A percentile compares a stretch with the other conserved stretches of the same genome.
phyloP scores from a whole-genome alignment of 2,888 invertebrate species.

The Lithophane ornitopus region DNA sequence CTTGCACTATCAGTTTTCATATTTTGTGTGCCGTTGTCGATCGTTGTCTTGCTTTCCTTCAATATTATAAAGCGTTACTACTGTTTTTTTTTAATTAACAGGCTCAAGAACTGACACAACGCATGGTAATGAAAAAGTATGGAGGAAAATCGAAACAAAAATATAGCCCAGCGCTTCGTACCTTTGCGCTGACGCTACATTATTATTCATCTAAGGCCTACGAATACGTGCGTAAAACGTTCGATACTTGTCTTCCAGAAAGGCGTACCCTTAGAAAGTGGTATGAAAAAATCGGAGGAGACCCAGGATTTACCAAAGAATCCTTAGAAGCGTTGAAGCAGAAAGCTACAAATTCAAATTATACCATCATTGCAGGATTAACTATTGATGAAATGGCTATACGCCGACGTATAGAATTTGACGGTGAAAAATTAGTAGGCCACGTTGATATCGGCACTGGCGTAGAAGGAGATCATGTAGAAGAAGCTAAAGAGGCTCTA shows the following conservation, averaged over 20 bases:
- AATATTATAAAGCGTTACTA: not conserved
- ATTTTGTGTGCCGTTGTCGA: not conserved
- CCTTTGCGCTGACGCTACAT: conserved; percentile 26
- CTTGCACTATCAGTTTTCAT: not conserved
- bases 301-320: conserved; percentile 34
- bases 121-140: conserved; percentile 7
- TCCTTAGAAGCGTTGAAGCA: conserved; percentile 30
- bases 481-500: conserved; percentile 44
- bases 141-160: conserved; percentile 17
- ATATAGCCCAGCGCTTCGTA: conserved; percentile 29
- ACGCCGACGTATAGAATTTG: conserved; percentile 48
- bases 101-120: conserved; percentile 16
- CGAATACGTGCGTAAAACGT: conserved; percentile 28
- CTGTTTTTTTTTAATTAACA: conserved; percentile 4
- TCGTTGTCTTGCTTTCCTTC: not conserved
- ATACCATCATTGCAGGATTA: conserved; percentile 27
- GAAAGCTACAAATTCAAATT: conserved; percentile 21
- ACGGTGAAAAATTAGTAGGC: conserved; percentile 47
- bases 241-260: conserved; percentile 31
- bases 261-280: conserved; percentile 26
- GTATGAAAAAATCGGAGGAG: conserved; percentile 29
- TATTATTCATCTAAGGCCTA: conserved; percentile 30
- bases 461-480: conserved; percentile 44
- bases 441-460: conserved; percentile 51
- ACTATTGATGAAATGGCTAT: conserved; percentile 60